These are phyloP conservation scores for Cephalotes varians DNA, from an alignment of 2,888 invertebrate genomes.

Conservation along the genomic window DNA sequence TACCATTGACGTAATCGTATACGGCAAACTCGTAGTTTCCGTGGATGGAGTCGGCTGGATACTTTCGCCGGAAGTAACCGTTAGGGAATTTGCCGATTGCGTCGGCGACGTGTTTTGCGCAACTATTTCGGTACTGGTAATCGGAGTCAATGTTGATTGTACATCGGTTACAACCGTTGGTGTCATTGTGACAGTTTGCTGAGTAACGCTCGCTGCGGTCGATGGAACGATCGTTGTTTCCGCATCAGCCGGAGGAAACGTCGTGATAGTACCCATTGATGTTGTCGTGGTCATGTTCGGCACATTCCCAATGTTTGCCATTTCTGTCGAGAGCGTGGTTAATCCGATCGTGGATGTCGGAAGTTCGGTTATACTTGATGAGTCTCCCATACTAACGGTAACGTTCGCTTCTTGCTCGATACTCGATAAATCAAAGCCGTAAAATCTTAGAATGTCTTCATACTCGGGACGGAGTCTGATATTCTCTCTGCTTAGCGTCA, in stretches of 20 bases:
- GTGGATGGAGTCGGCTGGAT: neutral
- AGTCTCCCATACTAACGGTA: constrained; percentile 37
- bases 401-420: constrained; percentile 60
- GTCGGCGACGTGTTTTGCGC: neutral
- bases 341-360: constrained; percentile 11
- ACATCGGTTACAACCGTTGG: neutral
- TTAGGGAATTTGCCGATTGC: neutral
- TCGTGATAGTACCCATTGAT: constrained; percentile 14
- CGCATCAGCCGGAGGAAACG: constrained; percentile 17
- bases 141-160: constrained; percentile 9
- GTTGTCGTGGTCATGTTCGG: constrained; percentile 8
- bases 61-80: neutral
- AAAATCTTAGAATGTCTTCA: constrained; percentile 91
- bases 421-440: constrained; percentile 91
- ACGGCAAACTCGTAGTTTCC: neutral
- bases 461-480: constrained; percentile 92
- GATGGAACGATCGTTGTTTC: constrained; percentile 18
- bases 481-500: constrained; percentile 93
- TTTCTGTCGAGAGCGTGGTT: constrained; percentile 6
- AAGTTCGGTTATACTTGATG: constrained; percentile 18
- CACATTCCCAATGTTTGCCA: constrained; percentile 17
- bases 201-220: constrained; percentile 8
- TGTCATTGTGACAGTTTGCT: constrained; percentile 29
- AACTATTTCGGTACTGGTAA: neutral
- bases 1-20: neutral